Evolutionary conservation across 2,797 vertebrate genomes (phyloP), one percentile per base, ranked within the genome.

Genomic region (Onychomys leucogaster): DNA sequence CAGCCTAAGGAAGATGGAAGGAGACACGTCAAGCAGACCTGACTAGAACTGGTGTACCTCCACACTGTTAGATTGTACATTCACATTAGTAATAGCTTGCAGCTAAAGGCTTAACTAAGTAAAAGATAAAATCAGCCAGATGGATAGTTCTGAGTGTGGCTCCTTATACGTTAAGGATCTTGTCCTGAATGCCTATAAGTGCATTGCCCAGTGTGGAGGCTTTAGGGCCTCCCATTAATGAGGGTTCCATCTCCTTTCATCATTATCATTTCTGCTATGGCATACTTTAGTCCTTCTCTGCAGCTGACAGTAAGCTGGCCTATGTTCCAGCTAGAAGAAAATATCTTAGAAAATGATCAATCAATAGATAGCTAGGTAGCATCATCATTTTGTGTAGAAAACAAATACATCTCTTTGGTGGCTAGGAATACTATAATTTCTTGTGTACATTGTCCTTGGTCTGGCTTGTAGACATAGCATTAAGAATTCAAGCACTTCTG

Each of bases 161-260:
- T 90, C 69, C 46, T 75, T 11, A 13, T 43, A 73, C 16, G 9
- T 81, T 67, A 55, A 0, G 19, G n/a, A 3, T 0, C 41, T 19
- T 61, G 8, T 25, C 4, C 29, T 81, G 37, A 6, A 27, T 1
- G 0, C 11, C 9, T 85, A 2, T 0, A 75, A 46, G 16, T 16
- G 17, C 9, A 12, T 17, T 21, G 1, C 75, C 25, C 0, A 13
- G 55, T 80, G 57, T 55, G 16, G 8, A 57, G 69, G 23, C 25
- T 43, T 2, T 0, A 7, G 4, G 17, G 5, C 52, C 14, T 43
- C 3, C 9, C 32, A 13, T 7, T 23, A 43, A 1, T 2, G 43
- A 76, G 5, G 6, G 10, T n/a, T 65, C 32, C 2, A 9, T 49
- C 12, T 69, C 3, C 5, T 57, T 37, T 63, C 2, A 0, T 61